A percentile compares a stretch with the other conserved stretches of the same genome.
Evolutionary conservation across 2,888 invertebrate genomes (phyloP).

Genomic region (Andricus quercusramuli): DNA sequence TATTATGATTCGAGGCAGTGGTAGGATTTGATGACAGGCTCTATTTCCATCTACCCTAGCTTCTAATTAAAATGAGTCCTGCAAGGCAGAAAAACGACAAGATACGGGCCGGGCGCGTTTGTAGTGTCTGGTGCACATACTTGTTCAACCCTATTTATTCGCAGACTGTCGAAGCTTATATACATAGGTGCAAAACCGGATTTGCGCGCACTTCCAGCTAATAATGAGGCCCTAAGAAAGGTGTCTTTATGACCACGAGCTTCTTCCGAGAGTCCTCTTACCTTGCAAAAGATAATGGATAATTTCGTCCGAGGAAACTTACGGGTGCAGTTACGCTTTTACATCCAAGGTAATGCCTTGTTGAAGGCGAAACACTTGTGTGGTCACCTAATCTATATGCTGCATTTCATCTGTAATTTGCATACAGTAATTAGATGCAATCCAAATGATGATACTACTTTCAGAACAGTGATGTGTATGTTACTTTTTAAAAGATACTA

Average conservation of each 20-base stretch:
- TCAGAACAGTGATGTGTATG: too few relatives aligned
- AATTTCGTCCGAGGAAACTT: conserved; percentile 49
- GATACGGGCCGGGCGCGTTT: background rate
- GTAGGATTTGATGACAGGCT: conserved; percentile 12
- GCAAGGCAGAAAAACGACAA: conserved; percentile 13
- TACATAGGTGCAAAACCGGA: conserved; percentile 62
- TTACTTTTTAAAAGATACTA: too few relatives aligned
- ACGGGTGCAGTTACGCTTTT: conserved; percentile 51
- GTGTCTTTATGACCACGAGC: conserved; percentile 55
- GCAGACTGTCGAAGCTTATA: conserved; percentile 26
- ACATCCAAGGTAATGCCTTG: conserved; percentile 13
- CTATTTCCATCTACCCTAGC: background rate
- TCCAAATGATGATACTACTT: background rate
- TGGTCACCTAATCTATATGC: conserved; percentile 17
- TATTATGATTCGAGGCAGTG: background rate
- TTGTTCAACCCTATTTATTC: conserved; percentile 22
- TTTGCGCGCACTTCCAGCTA: conserved; percentile 63
- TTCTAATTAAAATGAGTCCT: conserved; percentile 27
- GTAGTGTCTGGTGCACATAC: conserved; percentile 22
- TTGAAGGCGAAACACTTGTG: background rate
- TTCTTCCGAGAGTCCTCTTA: conserved; percentile 32
- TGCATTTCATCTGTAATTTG: conserved; percentile 7
- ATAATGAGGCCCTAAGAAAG: conserved; percentile 66
- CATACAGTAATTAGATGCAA: conserved; percentile 3
- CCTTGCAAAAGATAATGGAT: conserved; percentile 50